phyloP scores from a whole-genome alignment of 1,140 invertebrate species.

The Zaprionus capensis region DNA sequence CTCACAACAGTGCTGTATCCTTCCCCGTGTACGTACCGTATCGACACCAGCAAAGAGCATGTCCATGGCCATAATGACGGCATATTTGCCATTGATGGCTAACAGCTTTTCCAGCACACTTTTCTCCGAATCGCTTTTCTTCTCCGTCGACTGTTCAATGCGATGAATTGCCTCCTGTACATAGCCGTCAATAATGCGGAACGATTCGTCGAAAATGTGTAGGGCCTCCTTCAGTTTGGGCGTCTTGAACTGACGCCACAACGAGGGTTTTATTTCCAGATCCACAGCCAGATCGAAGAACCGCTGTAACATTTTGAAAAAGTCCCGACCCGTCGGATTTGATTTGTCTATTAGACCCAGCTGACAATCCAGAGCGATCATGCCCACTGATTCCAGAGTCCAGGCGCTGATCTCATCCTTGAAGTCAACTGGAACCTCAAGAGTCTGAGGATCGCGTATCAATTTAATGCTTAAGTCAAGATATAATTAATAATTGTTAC shows the following conservation, averaged over 20 bases:
- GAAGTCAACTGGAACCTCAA: constrained; percentile 86
- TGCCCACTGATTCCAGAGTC: constrained; percentile 88
- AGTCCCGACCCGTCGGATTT: constrained; percentile 85
- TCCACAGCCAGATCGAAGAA: constrained; percentile 86
- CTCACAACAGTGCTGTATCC: not conserved
- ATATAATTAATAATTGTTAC: not conserved
- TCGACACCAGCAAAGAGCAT: constrained; percentile 91
- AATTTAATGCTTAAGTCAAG: constrained; percentile 84
- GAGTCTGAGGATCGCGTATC: constrained; percentile 85
- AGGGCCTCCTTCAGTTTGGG: constrained; percentile 86
- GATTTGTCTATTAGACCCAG: constrained; percentile 85
- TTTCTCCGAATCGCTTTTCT: constrained; percentile 53
- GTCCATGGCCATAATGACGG: constrained; percentile 88
- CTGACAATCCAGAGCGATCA: constrained; percentile 88
- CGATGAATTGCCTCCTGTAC: constrained; percentile 60
- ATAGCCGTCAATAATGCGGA: constrained; percentile 12
- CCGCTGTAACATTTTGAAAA: constrained; percentile 86
- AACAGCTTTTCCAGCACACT: constrained; percentile 87
- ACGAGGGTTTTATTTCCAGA: constrained; percentile 87
- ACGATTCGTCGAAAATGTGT: constrained; percentile 39
- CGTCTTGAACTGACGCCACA: constrained; percentile 87
- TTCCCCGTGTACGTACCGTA: constrained; percentile 85
- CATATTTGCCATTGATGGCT: constrained; percentile 86
- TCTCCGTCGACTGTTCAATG: constrained; percentile 50
- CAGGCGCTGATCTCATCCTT: constrained; percentile 88